These are phyloP conservation scores for Pelusios castaneus DNA, from an alignment of 2,113 vertebrate genomes.

Conservation along the genomic window DNA sequence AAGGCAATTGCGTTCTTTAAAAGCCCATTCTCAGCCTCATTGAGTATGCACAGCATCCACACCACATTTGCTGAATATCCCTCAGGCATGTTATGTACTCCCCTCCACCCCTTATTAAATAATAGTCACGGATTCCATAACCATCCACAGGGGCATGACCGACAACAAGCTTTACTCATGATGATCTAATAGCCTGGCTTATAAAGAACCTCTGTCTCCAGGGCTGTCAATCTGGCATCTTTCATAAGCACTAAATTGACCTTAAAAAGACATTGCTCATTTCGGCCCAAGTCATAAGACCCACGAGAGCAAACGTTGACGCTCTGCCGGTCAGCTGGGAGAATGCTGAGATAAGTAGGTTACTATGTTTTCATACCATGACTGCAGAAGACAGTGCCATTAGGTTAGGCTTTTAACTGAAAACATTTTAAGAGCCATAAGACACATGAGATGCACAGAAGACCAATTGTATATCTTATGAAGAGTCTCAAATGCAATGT, in stretches of 20 bases:
- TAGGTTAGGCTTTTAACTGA: not conserved
- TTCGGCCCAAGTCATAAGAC: not conserved
- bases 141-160: not conserved
- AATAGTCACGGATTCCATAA: not conserved
- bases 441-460: not conserved
- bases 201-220: not conserved
- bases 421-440: not conserved
- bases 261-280: not conserved
- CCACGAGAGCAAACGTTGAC: not conserved
- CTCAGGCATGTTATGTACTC: rapidly evolving
- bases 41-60: rapidly evolving
- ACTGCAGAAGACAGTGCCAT: not conserved
- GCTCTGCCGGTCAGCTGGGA: not conserved
- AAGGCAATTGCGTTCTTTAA: not conserved
- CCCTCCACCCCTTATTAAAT: not conserved
- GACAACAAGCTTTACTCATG: not conserved
- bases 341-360: not conserved
- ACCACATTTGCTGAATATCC: rapidly evolving
- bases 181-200: not conserved
- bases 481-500: not conserved
- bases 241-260: not conserved
- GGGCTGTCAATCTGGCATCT: not conserved
- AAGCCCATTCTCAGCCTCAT: not conserved
- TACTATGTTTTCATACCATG: not conserved
- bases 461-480: not conserved